Percentiles rank a stretch among this genome's conserved stretches.
Conservation (phyloP, 1,140 invertebrate genomes). For the Camponotus vicinus region DNA sequence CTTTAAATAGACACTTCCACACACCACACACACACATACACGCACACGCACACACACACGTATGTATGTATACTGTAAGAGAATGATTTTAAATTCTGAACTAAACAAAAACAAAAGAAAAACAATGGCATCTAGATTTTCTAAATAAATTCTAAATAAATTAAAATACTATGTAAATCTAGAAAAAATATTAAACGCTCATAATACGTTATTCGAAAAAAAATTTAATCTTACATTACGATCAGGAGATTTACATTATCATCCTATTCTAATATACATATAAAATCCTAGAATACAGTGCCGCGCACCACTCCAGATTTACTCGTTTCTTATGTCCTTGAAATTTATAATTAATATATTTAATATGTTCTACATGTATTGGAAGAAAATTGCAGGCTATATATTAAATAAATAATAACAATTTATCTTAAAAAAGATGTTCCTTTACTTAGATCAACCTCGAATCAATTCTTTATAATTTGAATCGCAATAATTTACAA, state of each 20-base stretch:
- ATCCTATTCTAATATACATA: conserved; percentile 20
- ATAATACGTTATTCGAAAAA: conserved; percentile 13
- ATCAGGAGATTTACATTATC: background rate
- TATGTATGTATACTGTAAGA: background rate
- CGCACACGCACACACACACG: no score
- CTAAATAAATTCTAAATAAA: background rate
- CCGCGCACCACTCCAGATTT: conserved; percentile 58
- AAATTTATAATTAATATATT: conserved; percentile 21
- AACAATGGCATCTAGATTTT: no score
- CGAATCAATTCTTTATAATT: background rate
- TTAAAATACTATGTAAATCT: conserved; percentile 36
- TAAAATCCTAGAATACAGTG: conserved; percentile 54
- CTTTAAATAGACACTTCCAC: background rate
- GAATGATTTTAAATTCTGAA: background rate
- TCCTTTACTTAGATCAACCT: conserved; percentile 25
- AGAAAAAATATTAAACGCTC: background rate
- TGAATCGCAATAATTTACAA: conserved; percentile 5
- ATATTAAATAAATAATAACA: conserved; percentile 23
- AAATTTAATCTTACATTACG: background rate
- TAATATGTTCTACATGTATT: conserved; percentile 1
- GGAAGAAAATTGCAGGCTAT: conserved; percentile 9
- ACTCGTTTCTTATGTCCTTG: conserved; percentile 2
- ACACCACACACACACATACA: no score
- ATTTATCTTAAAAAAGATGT: background rate
- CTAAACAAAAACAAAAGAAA: background rate